Base-by-base conservation (phyloP, 1,140 invertebrate genomes). In the Diabrotica undecimpunctata region DNA sequence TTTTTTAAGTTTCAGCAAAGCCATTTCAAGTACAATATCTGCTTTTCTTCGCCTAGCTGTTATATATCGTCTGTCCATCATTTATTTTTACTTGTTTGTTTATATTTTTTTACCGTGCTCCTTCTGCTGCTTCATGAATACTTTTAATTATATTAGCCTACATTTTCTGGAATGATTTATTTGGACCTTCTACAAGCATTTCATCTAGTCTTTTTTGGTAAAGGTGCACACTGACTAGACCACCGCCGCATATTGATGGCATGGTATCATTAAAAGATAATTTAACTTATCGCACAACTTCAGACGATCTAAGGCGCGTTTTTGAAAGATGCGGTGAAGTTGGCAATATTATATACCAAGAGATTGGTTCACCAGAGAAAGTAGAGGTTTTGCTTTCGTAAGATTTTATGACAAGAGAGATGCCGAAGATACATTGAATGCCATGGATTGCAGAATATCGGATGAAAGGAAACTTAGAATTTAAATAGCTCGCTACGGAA, bases 191-290 rank as follows among this genome's bases (percentile, higher is more conserved):
- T n/a, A n/a, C n/a, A n/a, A n/a, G n/a, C n/a, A n/a, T n/a, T n/a
- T n/a, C n/a, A n/a, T n/a, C n/a, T n/a, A n/a, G n/a, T n/a, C n/a
- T n/a, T n/a, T n/a, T n/a, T n/a, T n/a, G n/a, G n/a, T n/a, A n/a
- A n/a, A n/a, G n/a, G n/a, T n/a, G n/a, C n/a, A n/a, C n/a, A n/a
- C n/a, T n/a, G n/a, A n/a, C n/a, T 66, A 85, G 94, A 64, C 91
- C 93, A 9, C 95, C 95, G 65, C 95, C 96, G 50, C 88, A 92
- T 67, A 97, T 97, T 67, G 94, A 97, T 75, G 95, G 95, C 66
- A 98, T 99, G 95, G 90, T 95, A 39, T 98, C 95, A 3, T 80
- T 98, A 39, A 99, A 99, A 86, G 96, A 98, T 80, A 99, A 99
- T 86, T 83, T 99, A 59, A 97, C 97, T 35, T 98, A 98, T 77